phyloP scores from a whole-genome alignment of 2,888 invertebrate genomes.

The Leptarthrus brevirostris region DNA sequence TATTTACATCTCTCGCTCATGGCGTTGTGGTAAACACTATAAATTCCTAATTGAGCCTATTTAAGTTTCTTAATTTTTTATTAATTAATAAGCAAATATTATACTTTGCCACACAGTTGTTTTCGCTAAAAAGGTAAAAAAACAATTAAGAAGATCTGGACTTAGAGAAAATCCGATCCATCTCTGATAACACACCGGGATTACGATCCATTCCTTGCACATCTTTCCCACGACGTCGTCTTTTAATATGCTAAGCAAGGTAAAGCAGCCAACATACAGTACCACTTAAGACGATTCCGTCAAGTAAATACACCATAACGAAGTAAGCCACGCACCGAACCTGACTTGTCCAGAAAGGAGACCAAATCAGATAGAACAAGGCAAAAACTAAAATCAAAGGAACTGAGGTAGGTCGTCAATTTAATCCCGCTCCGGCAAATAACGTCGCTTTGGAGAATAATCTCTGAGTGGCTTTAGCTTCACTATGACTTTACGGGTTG shows the following conservation, averaged over 20 bases:
- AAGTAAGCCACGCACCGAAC: constrained; percentile 45
- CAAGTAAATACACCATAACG: constrained; percentile 48
- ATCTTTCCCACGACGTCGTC: constrained; percentile 41
- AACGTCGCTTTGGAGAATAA: constrained; percentile 56
- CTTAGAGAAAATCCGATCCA: constrained; percentile 14
- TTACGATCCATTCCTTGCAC: constrained; percentile 26
- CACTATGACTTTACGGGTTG: constrained; percentile 21
- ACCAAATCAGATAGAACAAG: constrained; percentile 45
- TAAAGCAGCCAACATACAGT: constrained; percentile 36
- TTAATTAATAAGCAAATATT: too few relatives aligned
- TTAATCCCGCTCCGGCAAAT: constrained; percentile 57
- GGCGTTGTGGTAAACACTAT: too few relatives aligned
- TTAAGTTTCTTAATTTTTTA: too few relatives aligned
- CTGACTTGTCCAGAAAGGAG: constrained; percentile 37
- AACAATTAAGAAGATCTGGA: not conserved
- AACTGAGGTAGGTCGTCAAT: constrained; percentile 59
- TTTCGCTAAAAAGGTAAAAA: too few relatives aligned
- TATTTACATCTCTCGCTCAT: too few relatives aligned
- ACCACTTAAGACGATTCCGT: constrained; percentile 44
- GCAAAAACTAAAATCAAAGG: constrained; percentile 54
- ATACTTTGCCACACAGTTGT: too few relatives aligned
- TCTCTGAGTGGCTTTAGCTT: constrained; percentile 14
- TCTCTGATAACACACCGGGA: constrained; percentile 42
- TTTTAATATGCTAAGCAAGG: constrained; percentile 32
- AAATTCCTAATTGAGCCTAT: too few relatives aligned